Percentiles rank a stretch among this genome's conserved stretches.
Evolutionary conservation across 2,888 invertebrate genomes (phyloP).

Genomic region (Griposia aprilina): DNA sequence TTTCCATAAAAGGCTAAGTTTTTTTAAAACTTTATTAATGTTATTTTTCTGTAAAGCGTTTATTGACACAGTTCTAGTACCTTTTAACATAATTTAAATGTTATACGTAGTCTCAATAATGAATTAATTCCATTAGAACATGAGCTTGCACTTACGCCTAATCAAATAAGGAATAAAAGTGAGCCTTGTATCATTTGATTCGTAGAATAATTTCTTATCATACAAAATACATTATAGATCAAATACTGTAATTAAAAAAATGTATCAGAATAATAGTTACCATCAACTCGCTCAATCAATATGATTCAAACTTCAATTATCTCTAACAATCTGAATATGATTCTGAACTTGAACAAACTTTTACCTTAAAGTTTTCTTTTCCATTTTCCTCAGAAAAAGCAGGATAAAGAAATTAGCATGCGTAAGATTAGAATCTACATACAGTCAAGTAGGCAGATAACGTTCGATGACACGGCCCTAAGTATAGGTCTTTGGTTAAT

Average conservation of each 20-base stretch:
- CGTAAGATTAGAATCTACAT: not conserved
- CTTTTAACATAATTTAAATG: not conserved
- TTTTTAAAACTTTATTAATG: too few relatives aligned
- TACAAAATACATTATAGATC: not conserved
- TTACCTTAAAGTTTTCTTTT: not conserved
- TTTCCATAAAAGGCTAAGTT: too few relatives aligned
- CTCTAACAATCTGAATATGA: too few relatives aligned
- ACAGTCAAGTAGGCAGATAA: conserved; percentile 10
- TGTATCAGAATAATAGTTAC: too few relatives aligned
- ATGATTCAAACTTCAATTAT: too few relatives aligned
- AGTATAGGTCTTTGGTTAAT: conserved; percentile 63
- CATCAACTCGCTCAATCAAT: too few relatives aligned
- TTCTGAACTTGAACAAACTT: not conserved
- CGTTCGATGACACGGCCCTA: conserved; percentile 47
- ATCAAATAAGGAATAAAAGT: conserved; percentile 10
- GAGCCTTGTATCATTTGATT: conserved; percentile 8
- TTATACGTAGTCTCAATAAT: not conserved
- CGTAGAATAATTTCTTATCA: conserved; percentile 35
- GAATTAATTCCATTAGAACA: not conserved
- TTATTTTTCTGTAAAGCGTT: not conserved
- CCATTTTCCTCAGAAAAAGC: not conserved
- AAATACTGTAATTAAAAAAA: too few relatives aligned
- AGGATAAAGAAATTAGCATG: not conserved
- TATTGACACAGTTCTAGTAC: not conserved
- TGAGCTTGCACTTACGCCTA: not conserved